Base-by-base conservation (phyloP, 2,888 invertebrate genomes). In the Trisateles emortualis region DNA sequence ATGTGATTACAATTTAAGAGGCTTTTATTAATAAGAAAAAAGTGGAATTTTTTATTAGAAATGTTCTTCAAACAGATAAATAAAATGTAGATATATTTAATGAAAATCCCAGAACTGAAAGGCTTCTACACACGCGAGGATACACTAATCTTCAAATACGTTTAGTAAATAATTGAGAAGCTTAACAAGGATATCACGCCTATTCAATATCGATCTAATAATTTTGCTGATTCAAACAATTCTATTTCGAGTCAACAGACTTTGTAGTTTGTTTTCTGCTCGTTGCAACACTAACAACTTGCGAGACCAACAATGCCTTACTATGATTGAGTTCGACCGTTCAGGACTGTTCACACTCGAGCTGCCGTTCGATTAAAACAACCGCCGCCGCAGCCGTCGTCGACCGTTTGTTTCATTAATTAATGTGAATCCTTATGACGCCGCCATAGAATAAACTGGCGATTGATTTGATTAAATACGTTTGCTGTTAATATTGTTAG, bases 341-440 rank as follows among this genome's bases (percentile, higher is more conserved):
- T 49, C 40, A 11, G 50, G 41, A 52, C 54, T 42, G 46, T 61
- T 54, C 53, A 50, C 59, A 57, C 59, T 57, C 24, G 36, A 50
- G 30, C 32, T 39, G 50, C 40, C 51, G 46, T 57, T 58, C 47
- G 59, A 65, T 58, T 63, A 56, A 67, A 67, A n/a, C n/a, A n/a
- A 59, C 60, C 62, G 46, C 38, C 53, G 42, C 41, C 47, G n/a
- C n/a, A n/a, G n/a, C n/a, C n/a, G n/a, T n/a, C n/a, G n/a, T n/a
- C 19, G 42, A 26, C 35, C 53, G 36, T 45, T 45, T 54, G 54
- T 59, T 68, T 55, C 36, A 49, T 51, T 67, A 72, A 71, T 71
- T 69, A 69, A 66, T 52, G 53, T 52, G 70, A 71, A 71, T 66
- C 73, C 73, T 61, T 72, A 71, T 53, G 51, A 55, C 52, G 46